phyloP scores from a whole-genome alignment of 2,113 vertebrate genomes.

The Apeltes quadracus region DNA sequence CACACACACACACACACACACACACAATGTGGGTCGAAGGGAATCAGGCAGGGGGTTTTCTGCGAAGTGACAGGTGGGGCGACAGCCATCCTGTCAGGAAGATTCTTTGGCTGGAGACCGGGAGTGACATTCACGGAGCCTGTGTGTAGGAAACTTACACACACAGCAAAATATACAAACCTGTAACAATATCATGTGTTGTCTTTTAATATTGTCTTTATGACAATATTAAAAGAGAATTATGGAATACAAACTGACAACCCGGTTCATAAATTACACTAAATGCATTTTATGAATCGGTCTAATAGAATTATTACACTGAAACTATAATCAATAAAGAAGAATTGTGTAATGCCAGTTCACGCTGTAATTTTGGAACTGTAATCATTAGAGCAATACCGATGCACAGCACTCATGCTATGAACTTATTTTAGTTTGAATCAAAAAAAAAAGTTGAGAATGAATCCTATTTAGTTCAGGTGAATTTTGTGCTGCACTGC shows the following conservation, averaged over 20 bases:
- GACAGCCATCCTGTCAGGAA: conserved; percentile 62
- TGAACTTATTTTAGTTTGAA: background rate
- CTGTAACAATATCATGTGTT: too few relatives aligned
- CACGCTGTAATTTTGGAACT: too few relatives aligned
- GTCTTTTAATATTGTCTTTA: background rate
- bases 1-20: conserved; percentile 18
- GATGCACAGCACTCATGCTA: background rate
- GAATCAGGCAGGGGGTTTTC: conserved; percentile 54
- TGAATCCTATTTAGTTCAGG: background rate
- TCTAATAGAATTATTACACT: too few relatives aligned
- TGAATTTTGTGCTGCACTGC: background rate
- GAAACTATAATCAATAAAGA: too few relatives aligned
- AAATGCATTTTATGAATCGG: too few relatives aligned
- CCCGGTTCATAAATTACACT: too few relatives aligned
- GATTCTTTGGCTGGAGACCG: conserved; percentile 54
- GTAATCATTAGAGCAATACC: too few relatives aligned
- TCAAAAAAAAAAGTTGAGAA: background rate
- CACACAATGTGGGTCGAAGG: conserved; percentile 30
- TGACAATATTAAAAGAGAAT: background rate
- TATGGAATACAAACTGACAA: too few relatives aligned
- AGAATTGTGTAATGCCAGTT: too few relatives aligned
- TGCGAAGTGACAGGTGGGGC: conserved; percentile 67
- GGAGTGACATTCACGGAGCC: conserved; percentile 58
- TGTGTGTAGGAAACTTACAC: conserved; percentile 18
- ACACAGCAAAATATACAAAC: background rate